phyloP scores from a whole-genome alignment of 2,888 invertebrate species.

The Microctonus aethiopoides region DNA sequence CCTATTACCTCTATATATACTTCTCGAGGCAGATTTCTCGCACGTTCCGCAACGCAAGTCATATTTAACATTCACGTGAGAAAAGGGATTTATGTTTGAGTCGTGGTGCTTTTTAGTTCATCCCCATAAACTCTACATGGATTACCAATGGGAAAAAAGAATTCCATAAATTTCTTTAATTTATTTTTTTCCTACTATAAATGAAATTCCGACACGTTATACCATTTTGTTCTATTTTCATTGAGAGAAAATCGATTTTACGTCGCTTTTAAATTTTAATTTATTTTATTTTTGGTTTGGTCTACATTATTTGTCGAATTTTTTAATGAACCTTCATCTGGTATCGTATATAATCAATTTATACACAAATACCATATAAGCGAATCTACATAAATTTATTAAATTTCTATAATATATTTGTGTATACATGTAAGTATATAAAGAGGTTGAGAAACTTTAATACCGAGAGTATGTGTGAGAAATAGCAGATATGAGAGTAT shows the following conservation, averaged over 20 bases:
- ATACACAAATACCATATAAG: too few species aligned
- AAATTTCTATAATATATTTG: too few species aligned
- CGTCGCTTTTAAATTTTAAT: background rate
- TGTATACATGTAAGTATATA: background rate
- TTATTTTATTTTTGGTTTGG: background rate
- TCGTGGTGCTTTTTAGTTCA: background rate
- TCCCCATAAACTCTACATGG: background rate
- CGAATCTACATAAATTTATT: too few species aligned
- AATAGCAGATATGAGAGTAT: background rate
- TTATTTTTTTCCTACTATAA: background rate
- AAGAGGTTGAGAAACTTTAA: background rate
- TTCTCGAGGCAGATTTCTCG: background rate
- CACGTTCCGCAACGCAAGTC: background rate
- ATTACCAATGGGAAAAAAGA: background rate
- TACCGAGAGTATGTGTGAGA: background rate
- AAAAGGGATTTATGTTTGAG: background rate
- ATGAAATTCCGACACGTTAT: background rate
- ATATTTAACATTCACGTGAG: slow-evolving; percentile 1
- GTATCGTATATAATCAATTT: too few species aligned
- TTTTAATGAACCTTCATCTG: background rate
- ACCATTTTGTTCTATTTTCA: background rate
- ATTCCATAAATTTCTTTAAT: background rate
- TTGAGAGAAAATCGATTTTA: background rate
- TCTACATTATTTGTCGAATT: background rate
- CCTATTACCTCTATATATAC: background rate